Conservation (phyloP, 1,140 invertebrate genomes). For the Medauroidea extradentata region DNA sequence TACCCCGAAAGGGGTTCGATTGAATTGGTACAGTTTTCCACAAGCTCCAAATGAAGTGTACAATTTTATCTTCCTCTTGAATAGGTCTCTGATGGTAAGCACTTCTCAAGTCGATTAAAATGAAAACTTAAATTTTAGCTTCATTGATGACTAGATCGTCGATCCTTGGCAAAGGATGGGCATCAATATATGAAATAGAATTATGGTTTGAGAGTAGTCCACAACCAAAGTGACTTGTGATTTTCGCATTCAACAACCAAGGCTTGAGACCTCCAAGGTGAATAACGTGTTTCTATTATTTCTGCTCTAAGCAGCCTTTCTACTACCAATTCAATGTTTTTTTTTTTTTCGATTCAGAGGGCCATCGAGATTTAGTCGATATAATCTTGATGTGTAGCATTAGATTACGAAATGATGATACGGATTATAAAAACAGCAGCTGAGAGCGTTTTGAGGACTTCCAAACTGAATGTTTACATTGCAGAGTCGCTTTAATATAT, state of each 20-base stretch:
- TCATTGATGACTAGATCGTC: slow-evolving; percentile 4
- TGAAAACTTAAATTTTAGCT: background rate
- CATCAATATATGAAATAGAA: background rate
- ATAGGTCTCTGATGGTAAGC: slow-evolving; percentile 12
- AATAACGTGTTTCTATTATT: slow-evolving; percentile 4
- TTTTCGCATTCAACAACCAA: slow-evolving; percentile 1
- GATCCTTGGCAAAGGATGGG: slow-evolving; percentile 1
- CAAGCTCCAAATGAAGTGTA: slow-evolving; percentile 14
- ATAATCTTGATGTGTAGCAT: too few relatives aligned
- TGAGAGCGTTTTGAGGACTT: too few relatives aligned
- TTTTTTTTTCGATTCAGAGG: background rate
- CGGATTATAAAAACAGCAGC: too few relatives aligned
- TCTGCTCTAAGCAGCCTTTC: background rate
- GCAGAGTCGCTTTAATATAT: too few relatives aligned
- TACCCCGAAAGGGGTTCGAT: slow-evolving; percentile 31
- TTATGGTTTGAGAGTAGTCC: slow-evolving; percentile 1
- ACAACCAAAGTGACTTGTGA: slow-evolving; percentile 9
- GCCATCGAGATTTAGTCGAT: too few relatives aligned
- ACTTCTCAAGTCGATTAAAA: background rate
- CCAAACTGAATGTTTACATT: too few relatives aligned
- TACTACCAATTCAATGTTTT: slow-evolving; percentile 8
- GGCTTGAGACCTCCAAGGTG: slow-evolving; percentile 11
- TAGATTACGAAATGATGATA: too few relatives aligned
- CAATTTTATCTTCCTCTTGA: background rate
- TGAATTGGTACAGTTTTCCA: slow-evolving; percentile 22